A percentile compares a stretch with the other conserved stretches of the same genome.
These are phyloP conservation scores for Passerculus sandwichensis DNA, from an alignment of 2,797 vertebrate genomes.

Conservation along the genomic window DNA sequence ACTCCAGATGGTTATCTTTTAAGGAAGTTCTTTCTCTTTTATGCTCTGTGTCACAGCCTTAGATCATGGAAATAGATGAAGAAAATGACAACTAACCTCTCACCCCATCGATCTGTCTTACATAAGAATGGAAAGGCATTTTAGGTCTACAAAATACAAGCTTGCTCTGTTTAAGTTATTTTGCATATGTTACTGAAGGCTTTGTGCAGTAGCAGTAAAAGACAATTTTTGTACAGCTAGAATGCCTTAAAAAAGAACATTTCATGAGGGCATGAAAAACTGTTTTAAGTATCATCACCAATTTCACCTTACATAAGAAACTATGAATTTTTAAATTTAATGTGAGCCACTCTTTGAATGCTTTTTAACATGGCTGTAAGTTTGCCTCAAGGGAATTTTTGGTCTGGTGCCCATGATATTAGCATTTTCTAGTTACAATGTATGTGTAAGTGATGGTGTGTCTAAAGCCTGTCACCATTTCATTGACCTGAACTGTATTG, in stretches of 20 bases:
- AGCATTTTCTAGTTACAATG: background rate
- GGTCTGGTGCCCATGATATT: background rate
- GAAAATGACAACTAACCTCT: background rate
- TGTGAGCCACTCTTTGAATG: background rate
- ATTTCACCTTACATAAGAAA: background rate
- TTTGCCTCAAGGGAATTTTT: background rate
- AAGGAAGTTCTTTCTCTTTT: background rate
- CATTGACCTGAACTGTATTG: background rate
- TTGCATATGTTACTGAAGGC: background rate
- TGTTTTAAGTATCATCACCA: background rate
- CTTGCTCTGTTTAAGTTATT: background rate
- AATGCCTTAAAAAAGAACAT: background rate
- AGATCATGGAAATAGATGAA: background rate
- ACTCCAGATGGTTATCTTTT: background rate
- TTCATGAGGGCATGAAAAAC: background rate
- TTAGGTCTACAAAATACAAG: background rate
- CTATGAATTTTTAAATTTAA: background rate
- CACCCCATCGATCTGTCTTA: background rate
- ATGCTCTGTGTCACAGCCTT: background rate
- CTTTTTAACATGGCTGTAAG: background rate
- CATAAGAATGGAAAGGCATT: background rate
- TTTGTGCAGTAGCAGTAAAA: background rate
- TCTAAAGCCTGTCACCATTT: conserved; percentile 1
- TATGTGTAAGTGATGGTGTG: background rate
- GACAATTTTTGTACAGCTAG: background rate